phyloP scores from a whole-genome alignment of 23 tunicate genomes.

The Corella eumyota region DNA sequence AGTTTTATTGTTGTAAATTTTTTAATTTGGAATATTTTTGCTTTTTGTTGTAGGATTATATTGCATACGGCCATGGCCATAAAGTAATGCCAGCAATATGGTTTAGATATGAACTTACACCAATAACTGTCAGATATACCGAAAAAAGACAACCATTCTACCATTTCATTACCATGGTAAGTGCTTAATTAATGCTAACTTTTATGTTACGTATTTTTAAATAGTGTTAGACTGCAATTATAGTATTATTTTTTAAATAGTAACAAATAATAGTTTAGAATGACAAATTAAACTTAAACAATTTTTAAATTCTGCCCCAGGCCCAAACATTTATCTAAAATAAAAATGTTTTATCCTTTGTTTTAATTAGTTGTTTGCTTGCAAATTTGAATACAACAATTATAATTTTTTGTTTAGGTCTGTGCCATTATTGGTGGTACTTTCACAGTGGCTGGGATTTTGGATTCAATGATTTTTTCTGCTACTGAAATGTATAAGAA shows the following conservation, averaged over 20 bases:
- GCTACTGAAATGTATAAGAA: constrained; percentile 99
- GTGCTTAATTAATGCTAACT: too few species aligned
- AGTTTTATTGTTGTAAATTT: not conserved
- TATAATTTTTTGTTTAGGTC: constrained; percentile 32
- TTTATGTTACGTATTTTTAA: not conserved
- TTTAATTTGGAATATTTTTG: not conserved
- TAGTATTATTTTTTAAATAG: too few species aligned
- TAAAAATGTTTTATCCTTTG: too few species aligned
- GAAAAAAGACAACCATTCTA: constrained; percentile 89
- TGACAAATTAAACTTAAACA: not conserved
- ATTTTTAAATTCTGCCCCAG: not conserved
- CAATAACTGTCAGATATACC: constrained; percentile 96
- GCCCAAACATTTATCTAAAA: not conserved
- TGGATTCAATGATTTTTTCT: constrained; percentile 93
- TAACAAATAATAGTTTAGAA: too few species aligned
- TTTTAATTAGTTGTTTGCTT: too few species aligned
- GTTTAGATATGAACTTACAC: constrained; percentile 96
- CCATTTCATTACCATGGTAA: constrained; percentile 96
- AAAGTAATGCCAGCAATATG: constrained; percentile 98
- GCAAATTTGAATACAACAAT: too few species aligned
- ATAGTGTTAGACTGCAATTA: too few species aligned
- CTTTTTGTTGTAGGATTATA: constrained; percentile 66
- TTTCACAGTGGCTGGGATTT: constrained; percentile 98
- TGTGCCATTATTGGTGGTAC: constrained; percentile 99
- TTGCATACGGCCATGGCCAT: constrained; percentile 97